A percentile compares a stretch with the other conserved stretches of the same genome.
phyloP scores from a whole-genome alignment of 2,797 vertebrate species.

The Sebastes minor region DNA sequence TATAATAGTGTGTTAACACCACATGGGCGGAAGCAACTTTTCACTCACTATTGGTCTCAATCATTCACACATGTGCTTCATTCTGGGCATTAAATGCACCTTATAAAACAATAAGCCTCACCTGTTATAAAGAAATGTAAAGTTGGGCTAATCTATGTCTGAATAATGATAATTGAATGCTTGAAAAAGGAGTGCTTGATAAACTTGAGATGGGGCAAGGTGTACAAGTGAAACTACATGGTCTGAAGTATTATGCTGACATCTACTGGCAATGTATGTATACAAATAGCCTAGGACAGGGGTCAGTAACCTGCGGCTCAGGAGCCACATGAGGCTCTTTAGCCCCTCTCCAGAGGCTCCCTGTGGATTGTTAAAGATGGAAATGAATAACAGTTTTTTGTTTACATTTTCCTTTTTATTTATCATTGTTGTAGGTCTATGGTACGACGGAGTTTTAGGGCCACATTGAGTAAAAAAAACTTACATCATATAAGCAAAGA shows the following conservation, averaged over 20 bases:
- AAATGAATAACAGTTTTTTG: too few species aligned
- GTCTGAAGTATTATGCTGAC: slow-evolving; percentile 8
- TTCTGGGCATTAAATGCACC: background rate
- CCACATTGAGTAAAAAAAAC: too few species aligned
- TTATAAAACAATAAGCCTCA: background rate
- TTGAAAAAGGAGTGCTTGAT: background rate
- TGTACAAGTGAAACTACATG: background rate
- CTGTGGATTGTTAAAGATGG: too few species aligned
- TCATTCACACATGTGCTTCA: background rate
- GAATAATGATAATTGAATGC: background rate
- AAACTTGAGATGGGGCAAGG: background rate
- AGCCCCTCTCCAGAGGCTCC: too few species aligned
- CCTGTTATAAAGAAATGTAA: background rate
- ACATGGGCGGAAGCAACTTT: background rate
- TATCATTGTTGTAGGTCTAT: too few species aligned
- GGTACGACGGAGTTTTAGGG: too few species aligned
- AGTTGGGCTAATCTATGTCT: fast-evolving
- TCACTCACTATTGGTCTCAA: background rate
- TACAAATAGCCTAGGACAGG: too few species aligned
- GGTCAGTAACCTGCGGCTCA: too few species aligned
- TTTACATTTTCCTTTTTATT: too few species aligned
- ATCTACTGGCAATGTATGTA: slow-evolving; percentile 24
- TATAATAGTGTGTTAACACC: fast-evolving
- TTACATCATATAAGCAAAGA: background rate
- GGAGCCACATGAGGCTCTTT: too few species aligned